These are phyloP conservation scores for Heliconius himera DNA, from an alignment of 1,140 invertebrate genomes.

Conservation along the genomic window DNA sequence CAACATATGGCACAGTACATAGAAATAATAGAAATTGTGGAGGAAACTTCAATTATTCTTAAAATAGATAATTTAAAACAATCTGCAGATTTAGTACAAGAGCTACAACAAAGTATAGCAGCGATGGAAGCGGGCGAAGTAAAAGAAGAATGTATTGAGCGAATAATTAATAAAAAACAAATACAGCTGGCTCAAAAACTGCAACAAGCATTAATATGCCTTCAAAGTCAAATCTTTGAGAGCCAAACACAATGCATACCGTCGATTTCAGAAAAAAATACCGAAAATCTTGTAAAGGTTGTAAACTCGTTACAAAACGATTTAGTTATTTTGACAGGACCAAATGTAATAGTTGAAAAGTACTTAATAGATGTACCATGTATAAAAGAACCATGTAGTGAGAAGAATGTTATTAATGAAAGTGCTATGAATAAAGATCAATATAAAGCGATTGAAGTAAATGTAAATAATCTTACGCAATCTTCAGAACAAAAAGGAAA, in stretches of 20 bases:
- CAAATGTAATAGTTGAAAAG: neutral
- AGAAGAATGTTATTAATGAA: neutral
- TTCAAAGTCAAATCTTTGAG: constrained; percentile 55
- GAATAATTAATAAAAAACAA: constrained; percentile 42
- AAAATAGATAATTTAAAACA: constrained; percentile 56
- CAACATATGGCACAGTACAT: constrained; percentile 65
- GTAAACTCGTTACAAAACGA: constrained; percentile 40
- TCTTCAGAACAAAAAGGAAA: neutral
- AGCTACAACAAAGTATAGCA: constrained; percentile 54
- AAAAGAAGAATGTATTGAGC: constrained; percentile 17
- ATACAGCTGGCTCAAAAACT: constrained; percentile 49
- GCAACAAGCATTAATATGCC: constrained; percentile 48
- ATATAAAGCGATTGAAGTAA: neutral
- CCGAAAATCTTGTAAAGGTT: constrained; percentile 49
- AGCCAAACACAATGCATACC: constrained; percentile 46
- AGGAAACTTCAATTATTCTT: constrained; percentile 58
- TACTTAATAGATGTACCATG: neutral
- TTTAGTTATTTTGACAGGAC: constrained; percentile 26
- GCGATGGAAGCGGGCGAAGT: constrained; percentile 23
- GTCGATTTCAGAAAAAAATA: constrained; percentile 39
- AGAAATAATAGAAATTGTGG: constrained; percentile 61
- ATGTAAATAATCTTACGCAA: neutral
- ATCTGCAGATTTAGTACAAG: constrained; percentile 51
- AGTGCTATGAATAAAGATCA: neutral
- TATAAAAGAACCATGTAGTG: neutral